These are phyloP conservation scores for Ovibos moschatus DNA, from an alignment of 2,113 vertebrate species.

Conservation along the genomic window DNA sequence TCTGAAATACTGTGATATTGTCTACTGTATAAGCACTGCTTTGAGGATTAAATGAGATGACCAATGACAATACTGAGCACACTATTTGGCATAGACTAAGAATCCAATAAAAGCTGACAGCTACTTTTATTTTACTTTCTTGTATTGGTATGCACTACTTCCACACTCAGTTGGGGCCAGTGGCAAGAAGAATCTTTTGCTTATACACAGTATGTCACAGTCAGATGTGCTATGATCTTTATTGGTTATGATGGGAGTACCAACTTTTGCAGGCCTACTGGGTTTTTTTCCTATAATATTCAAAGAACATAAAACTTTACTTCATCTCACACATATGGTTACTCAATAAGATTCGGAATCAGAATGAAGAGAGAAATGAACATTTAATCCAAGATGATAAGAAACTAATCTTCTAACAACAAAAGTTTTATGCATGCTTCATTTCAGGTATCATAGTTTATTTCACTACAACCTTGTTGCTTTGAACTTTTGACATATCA, in stretches of 20 bases:
- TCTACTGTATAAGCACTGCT: neutral
- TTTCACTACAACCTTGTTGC: neutral
- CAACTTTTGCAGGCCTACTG: neutral
- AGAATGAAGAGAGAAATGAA: neutral
- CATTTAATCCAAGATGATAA: neutral
- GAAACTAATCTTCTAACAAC: neutral
- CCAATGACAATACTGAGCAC: neutral
- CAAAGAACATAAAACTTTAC: neutral
- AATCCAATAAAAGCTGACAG: neutral
- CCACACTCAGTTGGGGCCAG: neutral
- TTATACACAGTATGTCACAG: accelerated
- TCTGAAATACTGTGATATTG: neutral
- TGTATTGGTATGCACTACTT: neutral
- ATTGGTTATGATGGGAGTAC: neutral
- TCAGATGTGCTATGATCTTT: neutral
- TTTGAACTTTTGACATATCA: neutral
- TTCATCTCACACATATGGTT: neutral
- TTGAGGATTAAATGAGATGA: neutral
- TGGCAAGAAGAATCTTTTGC: neutral
- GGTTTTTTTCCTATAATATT: neutral
- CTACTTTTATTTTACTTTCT: neutral
- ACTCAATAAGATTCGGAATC: neutral
- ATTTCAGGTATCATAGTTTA: neutral
- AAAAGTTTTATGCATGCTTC: neutral
- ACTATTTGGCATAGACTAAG: neutral